These are phyloP conservation scores for Ylistrum balloti DNA, from an alignment of 1,140 invertebrate species.

Conservation along the genomic window DNA sequence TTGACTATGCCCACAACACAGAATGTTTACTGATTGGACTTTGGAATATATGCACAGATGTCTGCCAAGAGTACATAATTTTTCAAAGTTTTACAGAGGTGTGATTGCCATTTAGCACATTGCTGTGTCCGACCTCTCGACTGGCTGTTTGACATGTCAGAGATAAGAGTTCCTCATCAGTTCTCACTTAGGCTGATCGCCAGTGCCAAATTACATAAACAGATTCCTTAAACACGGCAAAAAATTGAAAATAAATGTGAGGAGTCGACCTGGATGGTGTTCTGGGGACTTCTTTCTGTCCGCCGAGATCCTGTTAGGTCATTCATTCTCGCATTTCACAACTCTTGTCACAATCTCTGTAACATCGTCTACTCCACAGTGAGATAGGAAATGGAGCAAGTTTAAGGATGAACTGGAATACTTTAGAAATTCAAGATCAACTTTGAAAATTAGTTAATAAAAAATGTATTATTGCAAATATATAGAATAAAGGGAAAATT, in stretches of 20 bases:
- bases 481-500: too few relatives aligned
- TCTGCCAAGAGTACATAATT: neutral
- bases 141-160: neutral
- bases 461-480: too few relatives aligned
- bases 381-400: neutral
- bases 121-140: neutral
- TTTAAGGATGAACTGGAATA: too few relatives aligned
- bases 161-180: neutral
- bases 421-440: too few relatives aligned
- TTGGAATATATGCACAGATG: conserved; percentile 9
- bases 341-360: neutral
- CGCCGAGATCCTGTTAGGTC: neutral
- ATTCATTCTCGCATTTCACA: conserved; percentile 21
- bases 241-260: neutral
- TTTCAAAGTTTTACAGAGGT: neutral
- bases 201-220: conserved; percentile 18
- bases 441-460: too few relatives aligned
- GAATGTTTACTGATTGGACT: too few relatives aligned
- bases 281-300: neutral
- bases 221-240: neutral
- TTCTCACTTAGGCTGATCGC: neutral
- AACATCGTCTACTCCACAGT: neutral
- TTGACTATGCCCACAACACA: too few relatives aligned
- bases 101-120: neutral
- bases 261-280: neutral